These are phyloP conservation scores for Trissolcus basalis DNA, from an alignment of 1,140 invertebrate species.

Conservation along the genomic window DNA sequence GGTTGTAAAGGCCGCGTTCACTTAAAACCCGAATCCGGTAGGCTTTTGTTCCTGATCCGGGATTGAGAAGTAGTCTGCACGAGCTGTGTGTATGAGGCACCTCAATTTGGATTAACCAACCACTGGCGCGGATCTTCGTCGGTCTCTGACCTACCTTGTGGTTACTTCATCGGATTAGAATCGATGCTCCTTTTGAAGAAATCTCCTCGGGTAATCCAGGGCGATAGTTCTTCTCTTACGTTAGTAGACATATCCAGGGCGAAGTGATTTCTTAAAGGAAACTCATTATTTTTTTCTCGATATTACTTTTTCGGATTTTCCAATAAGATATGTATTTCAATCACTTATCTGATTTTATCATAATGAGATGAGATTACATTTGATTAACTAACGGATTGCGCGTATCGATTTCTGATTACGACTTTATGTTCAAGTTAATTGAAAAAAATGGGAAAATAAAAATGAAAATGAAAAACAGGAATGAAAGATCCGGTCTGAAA, in stretches of 20 bases:
- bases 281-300: constrained; percentile 33
- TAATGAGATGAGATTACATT: constrained; percentile 17
- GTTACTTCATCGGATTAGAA: constrained; percentile 70
- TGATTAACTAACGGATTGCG: too few species aligned
- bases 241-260: constrained; percentile 19
- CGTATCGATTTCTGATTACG: too few species aligned
- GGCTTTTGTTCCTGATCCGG: constrained; percentile 55
- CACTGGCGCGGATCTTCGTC: constrained; percentile 64
- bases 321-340: constrained; percentile 20
- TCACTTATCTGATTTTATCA: constrained; percentile 16
- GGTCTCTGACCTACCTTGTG: constrained; percentile 62
- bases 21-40: constrained; percentile 38
- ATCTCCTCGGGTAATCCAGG: constrained; percentile 50
- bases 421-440: too few species aligned
- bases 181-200: constrained; percentile 58
- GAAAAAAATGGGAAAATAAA: too few species aligned
- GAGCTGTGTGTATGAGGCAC: constrained; percentile 66
- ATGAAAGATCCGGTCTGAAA: too few species aligned
- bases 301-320: constrained; percentile 39
- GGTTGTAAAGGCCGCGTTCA: constrained; percentile 23
- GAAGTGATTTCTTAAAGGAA: constrained; percentile 43
- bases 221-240: constrained; percentile 33
- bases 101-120: constrained; percentile 71
- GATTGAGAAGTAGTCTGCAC: constrained; percentile 56
- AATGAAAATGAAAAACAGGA: too few species aligned